Conservation (phyloP, 2,888 invertebrate species). For the Drosophila acutilabella region DNA sequence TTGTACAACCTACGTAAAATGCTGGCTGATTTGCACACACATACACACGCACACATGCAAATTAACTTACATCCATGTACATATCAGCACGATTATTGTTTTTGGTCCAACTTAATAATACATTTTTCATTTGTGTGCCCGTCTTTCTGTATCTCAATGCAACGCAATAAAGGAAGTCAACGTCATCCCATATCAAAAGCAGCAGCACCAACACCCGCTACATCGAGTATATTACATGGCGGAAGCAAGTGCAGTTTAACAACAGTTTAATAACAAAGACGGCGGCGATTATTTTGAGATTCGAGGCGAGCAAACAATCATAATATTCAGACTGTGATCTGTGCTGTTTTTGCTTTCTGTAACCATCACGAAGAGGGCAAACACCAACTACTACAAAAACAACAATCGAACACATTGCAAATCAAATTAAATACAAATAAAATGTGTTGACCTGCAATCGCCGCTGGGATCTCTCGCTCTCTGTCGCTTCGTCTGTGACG, state of each 20-base stretch:
- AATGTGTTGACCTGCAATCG: conserved; percentile 67
- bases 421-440: conserved; percentile 25
- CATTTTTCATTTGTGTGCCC: conserved; percentile 55
- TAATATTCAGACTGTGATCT: conserved; percentile 38
- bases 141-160: conserved; percentile 43
- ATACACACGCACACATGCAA: conserved; percentile 33
- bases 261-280: conserved; percentile 46
- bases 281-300: conserved; percentile 40
- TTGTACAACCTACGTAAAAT: conserved; percentile 55
- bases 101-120: conserved; percentile 58
- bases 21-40: conserved; percentile 29
- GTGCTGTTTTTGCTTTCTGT: conserved; percentile 24
- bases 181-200: conserved; percentile 44
- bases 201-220: conserved; percentile 8
- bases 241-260: conserved; percentile 52
- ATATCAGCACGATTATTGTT: conserved; percentile 55
- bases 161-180: conserved; percentile 58
- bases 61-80: conserved; percentile 15
- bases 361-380: conserved; percentile 20
- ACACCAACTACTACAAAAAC: conserved; percentile 5
- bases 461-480: conserved; percentile 8
- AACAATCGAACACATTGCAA: conserved; percentile 3
- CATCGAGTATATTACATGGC: conserved; percentile 52
- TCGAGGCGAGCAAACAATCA: conserved; percentile 50
- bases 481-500: conserved; percentile 30